These are phyloP conservation scores for Seriola dumerili DNA, from an alignment of 2,113 vertebrate genomes.

Conservation along the genomic window DNA sequence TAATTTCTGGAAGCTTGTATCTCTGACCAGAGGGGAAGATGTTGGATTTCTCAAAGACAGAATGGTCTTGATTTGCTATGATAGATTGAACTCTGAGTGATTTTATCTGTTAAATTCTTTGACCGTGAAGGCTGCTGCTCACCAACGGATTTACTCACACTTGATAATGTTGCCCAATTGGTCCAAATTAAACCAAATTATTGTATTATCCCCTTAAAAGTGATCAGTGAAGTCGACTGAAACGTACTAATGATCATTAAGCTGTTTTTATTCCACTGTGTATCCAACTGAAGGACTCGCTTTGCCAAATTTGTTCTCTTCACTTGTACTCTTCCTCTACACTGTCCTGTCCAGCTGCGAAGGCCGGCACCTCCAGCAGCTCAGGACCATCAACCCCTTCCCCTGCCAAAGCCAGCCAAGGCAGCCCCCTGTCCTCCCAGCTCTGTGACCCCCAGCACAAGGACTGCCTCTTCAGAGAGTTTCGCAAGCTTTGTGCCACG, in stretches of 20 bases:
- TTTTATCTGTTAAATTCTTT: neutral
- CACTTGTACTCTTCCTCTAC: neutral
- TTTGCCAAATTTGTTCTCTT: neutral
- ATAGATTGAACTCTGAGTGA: neutral
- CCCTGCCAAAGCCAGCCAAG: slow-evolving; percentile 67
- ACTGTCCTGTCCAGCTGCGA: slow-evolving; percentile 71
- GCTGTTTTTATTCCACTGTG: neutral
- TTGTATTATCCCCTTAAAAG: neutral
- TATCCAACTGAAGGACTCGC: neutral
- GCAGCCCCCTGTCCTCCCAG: slow-evolving; percentile 85
- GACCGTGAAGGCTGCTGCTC: neutral
- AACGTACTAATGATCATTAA: neutral
- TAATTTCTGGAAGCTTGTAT: neutral
- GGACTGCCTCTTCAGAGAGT: slow-evolving; percentile 94
- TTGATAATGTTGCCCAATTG: too few species aligned
- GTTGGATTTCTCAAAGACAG: neutral
- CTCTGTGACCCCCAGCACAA: slow-evolving; percentile 92
- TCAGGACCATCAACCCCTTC: slow-evolving; percentile 61
- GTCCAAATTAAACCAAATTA: neutral
- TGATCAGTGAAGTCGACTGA: neutral
- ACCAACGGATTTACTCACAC: neutral
- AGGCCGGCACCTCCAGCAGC: slow-evolving; percentile 80
- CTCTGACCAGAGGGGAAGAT: neutral
- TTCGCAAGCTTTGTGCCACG: slow-evolving; percentile 93
- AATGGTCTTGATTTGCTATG: neutral